Conservation (phyloP, 2,113 vertebrate species). For the Gopherus flavomarginatus region DNA sequence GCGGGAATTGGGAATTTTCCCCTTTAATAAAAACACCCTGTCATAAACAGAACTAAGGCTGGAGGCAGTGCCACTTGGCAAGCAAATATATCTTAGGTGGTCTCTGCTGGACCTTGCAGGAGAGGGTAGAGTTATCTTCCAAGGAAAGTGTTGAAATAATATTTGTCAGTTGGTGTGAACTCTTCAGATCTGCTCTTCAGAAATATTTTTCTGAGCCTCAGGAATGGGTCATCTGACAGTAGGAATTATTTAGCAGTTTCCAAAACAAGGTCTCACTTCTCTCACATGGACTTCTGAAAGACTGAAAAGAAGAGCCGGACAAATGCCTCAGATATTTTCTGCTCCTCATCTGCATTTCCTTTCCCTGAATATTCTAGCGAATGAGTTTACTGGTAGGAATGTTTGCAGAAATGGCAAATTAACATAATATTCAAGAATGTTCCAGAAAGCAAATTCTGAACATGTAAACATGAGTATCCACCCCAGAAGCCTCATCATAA, state of each 20-base stretch:
- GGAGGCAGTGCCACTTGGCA: neutral
- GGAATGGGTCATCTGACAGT: neutral
- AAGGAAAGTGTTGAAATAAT: neutral
- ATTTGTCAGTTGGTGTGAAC: neutral
- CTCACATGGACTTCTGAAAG: neutral
- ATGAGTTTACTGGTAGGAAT: neutral
- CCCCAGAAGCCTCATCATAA: neutral
- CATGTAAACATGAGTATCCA: neutral
- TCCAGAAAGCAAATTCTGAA: neutral
- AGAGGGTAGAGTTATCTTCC: neutral
- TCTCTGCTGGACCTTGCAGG: neutral
- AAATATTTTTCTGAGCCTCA: neutral
- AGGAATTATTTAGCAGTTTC: neutral
- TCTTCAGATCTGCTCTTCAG: neutral
- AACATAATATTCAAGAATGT: neutral
- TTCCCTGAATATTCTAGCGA: neutral
- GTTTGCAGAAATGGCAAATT: neutral
- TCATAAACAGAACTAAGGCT: neutral
- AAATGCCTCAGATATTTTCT: neutral
- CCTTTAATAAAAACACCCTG: neutral
- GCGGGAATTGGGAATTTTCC: neutral
- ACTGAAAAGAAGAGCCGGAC: neutral
- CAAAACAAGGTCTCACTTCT: neutral
- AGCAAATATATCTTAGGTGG: neutral
- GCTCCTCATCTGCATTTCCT: neutral